A percentile compares a stretch with the other conserved stretches of the same genome.
Conservation (phyloP, 2,113 vertebrate genomes). For the Phylloscopus trochiloides region DNA sequence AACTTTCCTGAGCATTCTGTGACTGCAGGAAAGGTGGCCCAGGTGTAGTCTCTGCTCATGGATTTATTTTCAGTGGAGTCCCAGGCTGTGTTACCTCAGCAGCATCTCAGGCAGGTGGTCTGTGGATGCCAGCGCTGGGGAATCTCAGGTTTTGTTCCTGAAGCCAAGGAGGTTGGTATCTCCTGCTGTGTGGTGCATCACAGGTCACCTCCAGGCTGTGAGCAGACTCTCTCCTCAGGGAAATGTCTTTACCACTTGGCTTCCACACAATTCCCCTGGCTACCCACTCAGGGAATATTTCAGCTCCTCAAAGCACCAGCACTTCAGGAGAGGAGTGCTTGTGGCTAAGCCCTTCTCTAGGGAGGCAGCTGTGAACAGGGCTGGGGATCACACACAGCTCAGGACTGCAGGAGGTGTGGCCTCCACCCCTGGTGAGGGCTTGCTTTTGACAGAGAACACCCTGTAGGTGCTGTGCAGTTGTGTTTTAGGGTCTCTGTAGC, state of each 20-base stretch:
- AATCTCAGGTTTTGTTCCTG: background rate
- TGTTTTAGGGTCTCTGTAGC: background rate
- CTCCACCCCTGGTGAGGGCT: accelerated
- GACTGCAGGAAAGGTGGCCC: background rate
- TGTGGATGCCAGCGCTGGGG: background rate
- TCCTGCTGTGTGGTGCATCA: background rate
- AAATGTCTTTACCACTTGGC: background rate
- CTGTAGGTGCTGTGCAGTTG: background rate
- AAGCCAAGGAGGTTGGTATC: background rate
- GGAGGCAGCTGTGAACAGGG: accelerated
- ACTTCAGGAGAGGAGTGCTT: background rate
- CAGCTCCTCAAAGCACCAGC: background rate
- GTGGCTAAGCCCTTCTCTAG: background rate
- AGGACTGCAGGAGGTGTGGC: background rate
- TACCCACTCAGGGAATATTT: background rate
- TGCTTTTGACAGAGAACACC: background rate
- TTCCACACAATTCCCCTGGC: background rate
- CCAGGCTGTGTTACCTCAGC: background rate
- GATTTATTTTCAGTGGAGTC: background rate
- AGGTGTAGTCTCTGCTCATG: background rate
- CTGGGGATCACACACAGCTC: background rate
- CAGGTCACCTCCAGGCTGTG: background rate
- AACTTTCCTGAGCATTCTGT: background rate
- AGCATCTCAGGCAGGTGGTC: background rate
- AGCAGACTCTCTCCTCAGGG: background rate